These are phyloP conservation scores for Luperina testacea DNA, from an alignment of 2,888 invertebrate genomes.

Conservation along the genomic window DNA sequence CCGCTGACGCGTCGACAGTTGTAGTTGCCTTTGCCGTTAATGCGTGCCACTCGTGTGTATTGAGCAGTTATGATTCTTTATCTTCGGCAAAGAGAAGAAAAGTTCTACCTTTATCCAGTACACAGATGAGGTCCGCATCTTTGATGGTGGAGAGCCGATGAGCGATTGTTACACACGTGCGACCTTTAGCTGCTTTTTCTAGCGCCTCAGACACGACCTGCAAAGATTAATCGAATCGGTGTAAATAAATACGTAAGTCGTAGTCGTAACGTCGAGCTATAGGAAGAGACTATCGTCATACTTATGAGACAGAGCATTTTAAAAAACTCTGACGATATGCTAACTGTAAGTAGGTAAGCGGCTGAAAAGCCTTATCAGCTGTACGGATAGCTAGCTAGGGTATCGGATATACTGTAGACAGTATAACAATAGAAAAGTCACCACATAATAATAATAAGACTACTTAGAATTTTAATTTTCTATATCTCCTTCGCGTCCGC, in stretches of 20 bases:
- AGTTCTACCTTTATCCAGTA: constrained; percentile 92
- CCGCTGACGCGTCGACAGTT: no score
- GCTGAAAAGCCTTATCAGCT: not conserved
- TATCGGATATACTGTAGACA: not conserved
- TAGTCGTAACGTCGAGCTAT: not conserved
- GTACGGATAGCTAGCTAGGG: not conserved
- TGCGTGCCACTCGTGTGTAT: no score
- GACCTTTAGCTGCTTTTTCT: constrained; percentile 94
- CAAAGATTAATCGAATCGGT: constrained; percentile 22
- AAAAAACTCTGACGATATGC: not conserved
- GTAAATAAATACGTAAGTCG: constrained; percentile 2
- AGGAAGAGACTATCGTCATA: not conserved
- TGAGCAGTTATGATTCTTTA: not conserved
- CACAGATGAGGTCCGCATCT: constrained; percentile 95
- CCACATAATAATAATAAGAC: no score
- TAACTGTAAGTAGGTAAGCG: not conserved
- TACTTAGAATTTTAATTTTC: no score
- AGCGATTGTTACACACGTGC: constrained; percentile 96
- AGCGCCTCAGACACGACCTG: constrained; percentile 95
- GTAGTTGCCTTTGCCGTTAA: no score
- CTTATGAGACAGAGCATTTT: no score
- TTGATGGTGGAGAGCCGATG: constrained; percentile 96
- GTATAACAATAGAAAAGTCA: no score
- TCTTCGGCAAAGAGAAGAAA: not conserved
- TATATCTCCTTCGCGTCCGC: not conserved